phyloP scores from a whole-genome alignment of 2,113 vertebrate genomes.

The Dicrurus megarhynchus region DNA sequence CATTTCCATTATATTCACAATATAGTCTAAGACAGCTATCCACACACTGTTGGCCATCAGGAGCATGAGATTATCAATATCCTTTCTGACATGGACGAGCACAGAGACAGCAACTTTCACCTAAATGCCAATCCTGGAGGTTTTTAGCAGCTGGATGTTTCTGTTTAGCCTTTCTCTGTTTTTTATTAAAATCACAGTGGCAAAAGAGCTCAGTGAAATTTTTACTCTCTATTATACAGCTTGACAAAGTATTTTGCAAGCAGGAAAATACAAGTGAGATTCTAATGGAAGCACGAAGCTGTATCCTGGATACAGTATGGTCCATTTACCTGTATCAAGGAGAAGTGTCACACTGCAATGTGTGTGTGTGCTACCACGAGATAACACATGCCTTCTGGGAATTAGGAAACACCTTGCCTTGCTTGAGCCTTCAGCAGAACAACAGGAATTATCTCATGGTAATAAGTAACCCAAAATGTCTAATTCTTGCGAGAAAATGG shows the following conservation, averaged over 20 bases:
- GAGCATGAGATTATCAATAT: neutral
- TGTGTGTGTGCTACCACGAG: neutral
- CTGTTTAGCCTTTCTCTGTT: neutral
- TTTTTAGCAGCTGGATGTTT: neutral
- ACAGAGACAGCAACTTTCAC: neutral
- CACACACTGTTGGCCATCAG: neutral
- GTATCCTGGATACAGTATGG: neutral
- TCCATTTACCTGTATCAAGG: conserved; percentile 32
- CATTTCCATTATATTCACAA: neutral
- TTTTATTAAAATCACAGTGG: neutral
- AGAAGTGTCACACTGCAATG: neutral
- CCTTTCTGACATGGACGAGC: neutral
- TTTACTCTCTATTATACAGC: neutral
- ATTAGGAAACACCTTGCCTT: neutral
- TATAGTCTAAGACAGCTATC: neutral
- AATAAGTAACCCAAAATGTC: neutral
- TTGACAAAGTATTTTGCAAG: neutral
- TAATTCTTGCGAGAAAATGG: neutral
- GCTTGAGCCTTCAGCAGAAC: neutral
- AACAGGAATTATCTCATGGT: neutral
- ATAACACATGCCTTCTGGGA: neutral
- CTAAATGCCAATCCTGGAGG: neutral
- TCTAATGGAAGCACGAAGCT: neutral
- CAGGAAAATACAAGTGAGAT: neutral
- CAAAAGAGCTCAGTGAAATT: neutral